Base-by-base conservation (phyloP, 1,140 invertebrate genomes). In the Anastrepha ludens region DNA sequence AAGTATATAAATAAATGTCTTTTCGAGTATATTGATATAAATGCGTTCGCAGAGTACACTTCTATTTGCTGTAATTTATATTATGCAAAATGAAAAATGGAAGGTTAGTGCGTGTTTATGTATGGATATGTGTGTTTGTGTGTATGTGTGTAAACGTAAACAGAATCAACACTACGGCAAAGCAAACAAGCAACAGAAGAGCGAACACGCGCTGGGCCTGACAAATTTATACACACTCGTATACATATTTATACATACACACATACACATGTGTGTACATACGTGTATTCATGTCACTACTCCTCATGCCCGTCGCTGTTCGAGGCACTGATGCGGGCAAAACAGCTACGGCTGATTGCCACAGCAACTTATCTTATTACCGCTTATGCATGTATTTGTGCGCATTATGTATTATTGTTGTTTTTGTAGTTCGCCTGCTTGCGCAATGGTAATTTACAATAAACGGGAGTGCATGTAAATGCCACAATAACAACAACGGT, bases 381-480 rank as follows among this genome's bases (percentile, higher is more conserved):
- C 50, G 50, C 11, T 55, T 55, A 11, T 11, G 11, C 41, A 9
- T 29, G 44, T 50, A 74, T 74, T 29, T 74, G 70, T 74, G 41
- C 20, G 29, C 41, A 17, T 74, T 62, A 62, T 17, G 9, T 55
- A 8, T 55, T 55, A 47, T 44, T 50, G 9, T 74, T 74, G 13
- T 74, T 74, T 47, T 44, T 47, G 70, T 17, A 11, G 74, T n/a
- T 3, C 47, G 29, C 44, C 29, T 81, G n/a, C 74, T 55, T 7
- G 15, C 7, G 47, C 47, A 20, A 11, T 81, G 17, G 74, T 47
- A 55, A 81, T 50, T 55, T 55, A 7, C 47, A 81, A 81, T 81
- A 81, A 81, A 81, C 47, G 74, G 20, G 55, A 81, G 47, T 55
- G 74, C 74, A 81, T 81, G 74, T 81, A 81, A 81, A 81, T 81